Evolutionary conservation across 2,888 invertebrate genomes (phyloP).

Genomic region (Drosophila neonasuta): DNA sequence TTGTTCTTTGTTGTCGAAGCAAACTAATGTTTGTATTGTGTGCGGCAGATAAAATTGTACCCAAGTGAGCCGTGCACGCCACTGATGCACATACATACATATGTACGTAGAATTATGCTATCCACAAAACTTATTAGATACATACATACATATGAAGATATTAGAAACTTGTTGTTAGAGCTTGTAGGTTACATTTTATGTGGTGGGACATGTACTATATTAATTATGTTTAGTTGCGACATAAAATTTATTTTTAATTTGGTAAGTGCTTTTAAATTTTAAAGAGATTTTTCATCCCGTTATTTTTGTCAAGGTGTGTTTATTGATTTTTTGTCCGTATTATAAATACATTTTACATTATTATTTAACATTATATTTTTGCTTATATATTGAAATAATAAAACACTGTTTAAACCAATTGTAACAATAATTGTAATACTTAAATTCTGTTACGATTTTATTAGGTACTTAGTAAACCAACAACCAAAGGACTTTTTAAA

Average conservation of each 20-base stretch:
- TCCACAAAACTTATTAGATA: constrained; percentile 36
- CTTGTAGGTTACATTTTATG: constrained; percentile 69
- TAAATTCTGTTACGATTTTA: constrained; percentile 49
- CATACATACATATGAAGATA: neutral
- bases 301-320: neutral
- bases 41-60: too few species aligned
- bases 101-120: constrained; percentile 16
- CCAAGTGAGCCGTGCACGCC: too few species aligned
- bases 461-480: constrained; percentile 76
- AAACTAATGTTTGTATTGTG: too few species aligned
- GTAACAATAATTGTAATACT: constrained; percentile 60
- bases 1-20: too few species aligned
- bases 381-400: constrained; percentile 55
- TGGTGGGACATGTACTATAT: constrained; percentile 70
- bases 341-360: neutral
- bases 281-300: neutral
- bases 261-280: constrained; percentile 20
- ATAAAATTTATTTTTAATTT: constrained; percentile 19
- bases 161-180: too few species aligned
- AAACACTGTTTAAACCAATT: constrained; percentile 63
- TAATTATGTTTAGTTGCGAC: constrained; percentile 30
- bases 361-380: constrained; percentile 30
- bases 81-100: too few species aligned
- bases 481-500: constrained; percentile 40
- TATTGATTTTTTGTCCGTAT: neutral